A percentile compares a stretch with the other conserved stretches of the same genome.
phyloP scores from a whole-genome alignment of 2,888 invertebrate species.

The Atethmia centrago region DNA sequence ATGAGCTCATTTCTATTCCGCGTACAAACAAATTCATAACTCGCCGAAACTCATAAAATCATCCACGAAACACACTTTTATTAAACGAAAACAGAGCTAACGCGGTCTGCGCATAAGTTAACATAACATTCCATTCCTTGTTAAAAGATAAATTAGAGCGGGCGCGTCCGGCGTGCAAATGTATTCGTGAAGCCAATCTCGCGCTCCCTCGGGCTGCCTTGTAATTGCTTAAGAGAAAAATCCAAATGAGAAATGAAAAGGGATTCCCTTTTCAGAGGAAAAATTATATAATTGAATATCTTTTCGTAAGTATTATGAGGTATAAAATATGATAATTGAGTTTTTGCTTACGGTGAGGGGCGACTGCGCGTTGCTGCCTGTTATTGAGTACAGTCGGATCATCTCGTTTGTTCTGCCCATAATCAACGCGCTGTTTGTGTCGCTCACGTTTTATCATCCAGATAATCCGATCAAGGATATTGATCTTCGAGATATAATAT shows the following conservation, averaged over 20 bases:
- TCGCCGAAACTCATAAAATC: slow-evolving; percentile 84
- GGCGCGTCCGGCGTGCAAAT: slow-evolving; percentile 80
- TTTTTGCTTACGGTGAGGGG: slow-evolving; percentile 85
- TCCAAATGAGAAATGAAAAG: slow-evolving; percentile 91
- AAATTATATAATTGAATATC: slow-evolving; percentile 91
- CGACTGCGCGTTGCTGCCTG: slow-evolving; percentile 60
- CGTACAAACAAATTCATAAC: slow-evolving; percentile 83
- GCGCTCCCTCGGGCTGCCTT: slow-evolving; percentile 82
- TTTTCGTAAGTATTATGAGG: slow-evolving; percentile 90
- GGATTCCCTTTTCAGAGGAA: slow-evolving; percentile 89
- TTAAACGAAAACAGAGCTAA: slow-evolving; percentile 86
- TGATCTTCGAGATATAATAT: slow-evolving; percentile 30
- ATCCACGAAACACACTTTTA: slow-evolving; percentile 84
- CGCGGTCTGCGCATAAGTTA: slow-evolving; percentile 85
- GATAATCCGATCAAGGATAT: slow-evolving; percentile 45
- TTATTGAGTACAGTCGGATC: slow-evolving; percentile 60
- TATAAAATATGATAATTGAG: slow-evolving; percentile 91
- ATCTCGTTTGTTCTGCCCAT: slow-evolving; percentile 62
- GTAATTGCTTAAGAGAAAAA: slow-evolving; percentile 91
- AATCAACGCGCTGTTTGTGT: slow-evolving; percentile 55
- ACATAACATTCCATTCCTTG: slow-evolving; percentile 84
- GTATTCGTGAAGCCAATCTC: slow-evolving; percentile 83
- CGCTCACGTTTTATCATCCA: slow-evolving; percentile 30
- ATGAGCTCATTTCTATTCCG: slow-evolving; percentile 75
- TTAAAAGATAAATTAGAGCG: slow-evolving; percentile 87